phyloP scores from a whole-genome alignment of 2,888 invertebrate genomes.

The Synergus gifuensis region DNA sequence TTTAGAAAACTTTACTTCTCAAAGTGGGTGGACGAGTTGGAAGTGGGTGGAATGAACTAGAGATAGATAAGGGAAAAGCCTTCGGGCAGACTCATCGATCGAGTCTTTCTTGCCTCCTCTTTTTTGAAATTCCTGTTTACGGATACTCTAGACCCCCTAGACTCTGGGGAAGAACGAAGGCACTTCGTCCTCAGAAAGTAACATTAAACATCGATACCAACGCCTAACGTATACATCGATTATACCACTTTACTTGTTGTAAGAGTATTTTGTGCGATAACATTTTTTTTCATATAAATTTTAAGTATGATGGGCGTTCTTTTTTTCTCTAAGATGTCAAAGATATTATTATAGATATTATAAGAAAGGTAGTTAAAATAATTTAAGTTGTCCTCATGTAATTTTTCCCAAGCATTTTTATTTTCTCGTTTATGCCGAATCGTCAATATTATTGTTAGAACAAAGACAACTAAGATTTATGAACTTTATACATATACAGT shows the following conservation, averaged over 20 bases:
- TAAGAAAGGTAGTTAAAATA: no score
- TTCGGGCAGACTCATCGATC: constrained; percentile 39
- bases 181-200: constrained; percentile 27
- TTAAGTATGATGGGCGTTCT: neutral
- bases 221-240: neutral
- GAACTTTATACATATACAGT: no score
- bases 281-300: neutral
- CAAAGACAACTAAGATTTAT: no score
- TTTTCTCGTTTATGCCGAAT: no score
- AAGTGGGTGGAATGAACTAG: constrained; percentile 23
- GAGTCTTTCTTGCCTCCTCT: constrained; percentile 31
- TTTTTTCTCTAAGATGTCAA: no score
- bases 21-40: neutral
- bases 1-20: constrained; percentile 28
- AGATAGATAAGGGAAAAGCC: constrained; percentile 38
- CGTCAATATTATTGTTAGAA: no score
- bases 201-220: constrained; percentile 37
- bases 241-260: neutral
- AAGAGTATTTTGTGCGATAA: neutral
- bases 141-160: constrained; percentile 28
- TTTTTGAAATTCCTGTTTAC: constrained; percentile 40
- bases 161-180: constrained; percentile 8
- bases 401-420: no score
- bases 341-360: no score
- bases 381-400: no score